phyloP scores from a whole-genome alignment of 2,888 invertebrate genomes.

The Drymonia ruficornis region DNA sequence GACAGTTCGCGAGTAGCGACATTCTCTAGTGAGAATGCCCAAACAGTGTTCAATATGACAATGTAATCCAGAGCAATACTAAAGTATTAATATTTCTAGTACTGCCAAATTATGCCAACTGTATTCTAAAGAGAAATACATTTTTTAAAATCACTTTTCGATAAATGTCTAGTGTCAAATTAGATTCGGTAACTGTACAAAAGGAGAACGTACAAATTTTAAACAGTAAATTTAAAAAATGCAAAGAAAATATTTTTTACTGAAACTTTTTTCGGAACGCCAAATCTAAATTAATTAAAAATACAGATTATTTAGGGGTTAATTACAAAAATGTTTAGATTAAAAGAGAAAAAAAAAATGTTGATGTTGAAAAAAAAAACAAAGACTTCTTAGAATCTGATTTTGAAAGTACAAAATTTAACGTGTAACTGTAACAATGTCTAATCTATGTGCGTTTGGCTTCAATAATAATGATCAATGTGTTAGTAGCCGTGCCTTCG shows the following conservation, averaged over 20 bases:
- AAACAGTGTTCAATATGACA: slow-evolving; percentile 81
- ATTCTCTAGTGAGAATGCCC: slow-evolving; percentile 62
- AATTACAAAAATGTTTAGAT: slow-evolving; percentile 72
- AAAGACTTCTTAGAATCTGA: slow-evolving; percentile 84
- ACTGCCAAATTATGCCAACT: slow-evolving; percentile 84
- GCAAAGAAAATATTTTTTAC: slow-evolving; percentile 83
- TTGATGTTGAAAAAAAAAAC: slow-evolving; percentile 75
- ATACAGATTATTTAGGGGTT: slow-evolving; percentile 82
- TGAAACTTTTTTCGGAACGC: slow-evolving; percentile 83
- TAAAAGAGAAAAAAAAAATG: slow-evolving; percentile 56
- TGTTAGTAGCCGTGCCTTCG: slow-evolving; percentile 83
- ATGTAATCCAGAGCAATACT: slow-evolving; percentile 85
- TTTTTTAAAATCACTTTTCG: slow-evolving; percentile 80
- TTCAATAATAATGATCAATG: slow-evolving; percentile 73
- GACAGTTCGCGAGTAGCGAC: slow-evolving; percentile 45
- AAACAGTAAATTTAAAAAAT: slow-evolving; percentile 76
- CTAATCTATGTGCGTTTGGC: slow-evolving; percentile 81
- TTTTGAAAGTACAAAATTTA: slow-evolving; percentile 83
- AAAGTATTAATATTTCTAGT: slow-evolving; percentile 84
- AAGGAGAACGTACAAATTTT: slow-evolving; percentile 83
- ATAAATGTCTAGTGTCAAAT: slow-evolving; percentile 83
- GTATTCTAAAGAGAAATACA: slow-evolving; percentile 75
- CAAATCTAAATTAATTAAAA: slow-evolving; percentile 78
- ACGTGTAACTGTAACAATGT: slow-evolving; percentile 76
- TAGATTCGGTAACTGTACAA: slow-evolving; percentile 84